phyloP scores from a whole-genome alignment of 2,888 invertebrate species.

The Cephus rjabovi region DNA sequence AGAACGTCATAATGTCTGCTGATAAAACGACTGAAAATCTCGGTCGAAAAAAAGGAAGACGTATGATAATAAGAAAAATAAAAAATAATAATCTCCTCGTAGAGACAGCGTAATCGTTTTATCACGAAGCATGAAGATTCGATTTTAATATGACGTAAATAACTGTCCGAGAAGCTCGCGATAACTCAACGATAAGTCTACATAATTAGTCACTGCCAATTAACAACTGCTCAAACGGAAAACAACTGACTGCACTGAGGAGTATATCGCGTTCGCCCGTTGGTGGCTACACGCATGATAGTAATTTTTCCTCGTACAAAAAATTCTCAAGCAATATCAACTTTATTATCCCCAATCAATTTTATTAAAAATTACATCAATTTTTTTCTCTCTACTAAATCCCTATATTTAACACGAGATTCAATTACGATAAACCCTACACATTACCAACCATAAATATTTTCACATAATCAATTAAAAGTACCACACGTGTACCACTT shows the following conservation, averaged over 20 bases:
- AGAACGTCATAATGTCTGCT: neutral
- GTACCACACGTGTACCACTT: neutral
- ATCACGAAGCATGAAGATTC: neutral
- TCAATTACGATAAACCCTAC: slow-evolving; percentile 3
- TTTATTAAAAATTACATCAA: neutral
- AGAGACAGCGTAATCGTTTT: neutral
- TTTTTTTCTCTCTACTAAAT: neutral
- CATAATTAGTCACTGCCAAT: slow-evolving; percentile 67
- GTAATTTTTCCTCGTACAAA: neutral
- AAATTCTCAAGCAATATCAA: neutral
- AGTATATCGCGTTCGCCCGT: neutral
- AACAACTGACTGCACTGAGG: slow-evolving; percentile 45
- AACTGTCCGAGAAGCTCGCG: slow-evolving; percentile 35
- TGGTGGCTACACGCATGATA: neutral
- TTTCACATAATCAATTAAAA: neutral
- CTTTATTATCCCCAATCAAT: neutral
- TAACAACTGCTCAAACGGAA: slow-evolving; percentile 66
- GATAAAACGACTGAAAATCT: neutral
- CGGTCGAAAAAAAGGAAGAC: neutral
- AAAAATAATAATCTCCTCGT: neutral
- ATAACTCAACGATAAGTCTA: slow-evolving; percentile 56
- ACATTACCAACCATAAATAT: neutral
- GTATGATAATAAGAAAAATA: neutral
- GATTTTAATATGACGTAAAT: neutral
- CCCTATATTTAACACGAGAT: neutral